Evolutionary conservation across 2,888 invertebrate genomes (phyloP), one percentile per base, ranked within the genome.

Genomic region (Phorcus lineatus): DNA sequence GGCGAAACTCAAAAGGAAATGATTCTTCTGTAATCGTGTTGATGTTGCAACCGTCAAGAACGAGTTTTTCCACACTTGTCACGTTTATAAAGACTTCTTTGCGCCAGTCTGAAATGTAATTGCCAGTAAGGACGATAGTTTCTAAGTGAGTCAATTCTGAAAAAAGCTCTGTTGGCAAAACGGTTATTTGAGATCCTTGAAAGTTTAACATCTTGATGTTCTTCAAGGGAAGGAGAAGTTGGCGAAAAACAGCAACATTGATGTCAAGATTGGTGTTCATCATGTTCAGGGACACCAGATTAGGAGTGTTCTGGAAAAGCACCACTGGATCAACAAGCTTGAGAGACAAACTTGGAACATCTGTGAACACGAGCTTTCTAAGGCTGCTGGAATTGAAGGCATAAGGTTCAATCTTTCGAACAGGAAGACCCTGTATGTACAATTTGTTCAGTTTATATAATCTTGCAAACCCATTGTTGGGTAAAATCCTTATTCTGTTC

Each of bases 381-480:
- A 76, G 28, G 55, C 54, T 53, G n/a, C 24, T 54, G 0, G 76
- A 76, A 19, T 76, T 76, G 36, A 76, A 76, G 19, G 76, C 76
- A 24, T 31, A 13, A 1, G 28, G 22, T 36, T 22, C 53, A 54
- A 76, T 76, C 13, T 76, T 76, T n/a, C 54, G 28, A n/a, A 19
- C 17, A 7, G 28, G 31, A 24, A 19, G 31, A 13, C 36, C 19
- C 2, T 47, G 11, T 47, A 76, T 31, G 17, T 76, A 22, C 17
- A 76, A 31, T n/a, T 31, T 55, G 1, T 31, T 7, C 16, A 76
- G 55, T n/a, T 55, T 76, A 17, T 24, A 28, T 22, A 76, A 55
- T 9, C n/a, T n/a, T 9, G 36, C 55, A 76, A 76, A 76, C 9
- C 28, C 55, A n/a, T 76, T 76, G 36, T 76, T 13, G 2, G 22